Evolutionary conservation across 53 echinoderm and acorn worm species (phyloP).

Genomic region (Crossaster papposus): DNA sequence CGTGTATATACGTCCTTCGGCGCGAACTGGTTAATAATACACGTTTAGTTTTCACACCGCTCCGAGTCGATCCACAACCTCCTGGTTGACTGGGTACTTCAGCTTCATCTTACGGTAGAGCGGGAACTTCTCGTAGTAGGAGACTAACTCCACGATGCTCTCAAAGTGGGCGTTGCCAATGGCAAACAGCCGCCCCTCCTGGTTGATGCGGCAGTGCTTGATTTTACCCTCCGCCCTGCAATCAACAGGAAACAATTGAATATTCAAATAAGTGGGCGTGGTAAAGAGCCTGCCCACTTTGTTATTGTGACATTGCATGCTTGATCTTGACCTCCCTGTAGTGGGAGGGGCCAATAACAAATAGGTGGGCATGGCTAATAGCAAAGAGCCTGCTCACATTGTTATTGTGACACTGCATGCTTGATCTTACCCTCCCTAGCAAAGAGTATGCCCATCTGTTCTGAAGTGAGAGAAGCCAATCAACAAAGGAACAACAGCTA

Average conservation of each 20-base stretch:
- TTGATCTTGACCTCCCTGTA: too few species aligned
- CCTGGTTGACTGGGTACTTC: slow-evolving; percentile 88
- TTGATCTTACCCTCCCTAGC: too few species aligned
- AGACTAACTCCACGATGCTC: slow-evolving; percentile 87
- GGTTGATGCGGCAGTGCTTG: slow-evolving; percentile 99
- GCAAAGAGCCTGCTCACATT: too few species aligned
- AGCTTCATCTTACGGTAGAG: slow-evolving; percentile 99
- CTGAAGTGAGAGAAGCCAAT: neutral
- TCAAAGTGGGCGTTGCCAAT: slow-evolving; percentile 98
- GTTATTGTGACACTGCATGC: too few species aligned
- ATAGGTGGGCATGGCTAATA: too few species aligned
- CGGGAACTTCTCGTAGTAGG: slow-evolving; percentile 94
- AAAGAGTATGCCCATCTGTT: too few species aligned
- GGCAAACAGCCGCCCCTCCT: slow-evolving; percentile 92
- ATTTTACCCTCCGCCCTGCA: slow-evolving; percentile 98
- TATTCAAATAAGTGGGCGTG: neutral
- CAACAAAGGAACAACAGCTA: too few species aligned
- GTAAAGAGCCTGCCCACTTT: neutral
- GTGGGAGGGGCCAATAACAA: too few species aligned
- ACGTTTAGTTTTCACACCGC: slow-evolving; percentile 62
- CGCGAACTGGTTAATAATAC: too few species aligned
- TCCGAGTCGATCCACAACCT: slow-evolving; percentile 80
- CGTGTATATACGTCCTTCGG: too few species aligned
- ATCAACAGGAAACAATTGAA: neutral
- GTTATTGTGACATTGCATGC: too few species aligned